These are phyloP conservation scores for Megalops cyprinoides DNA, from an alignment of 2,797 vertebrate genomes.

Conservation along the genomic window DNA sequence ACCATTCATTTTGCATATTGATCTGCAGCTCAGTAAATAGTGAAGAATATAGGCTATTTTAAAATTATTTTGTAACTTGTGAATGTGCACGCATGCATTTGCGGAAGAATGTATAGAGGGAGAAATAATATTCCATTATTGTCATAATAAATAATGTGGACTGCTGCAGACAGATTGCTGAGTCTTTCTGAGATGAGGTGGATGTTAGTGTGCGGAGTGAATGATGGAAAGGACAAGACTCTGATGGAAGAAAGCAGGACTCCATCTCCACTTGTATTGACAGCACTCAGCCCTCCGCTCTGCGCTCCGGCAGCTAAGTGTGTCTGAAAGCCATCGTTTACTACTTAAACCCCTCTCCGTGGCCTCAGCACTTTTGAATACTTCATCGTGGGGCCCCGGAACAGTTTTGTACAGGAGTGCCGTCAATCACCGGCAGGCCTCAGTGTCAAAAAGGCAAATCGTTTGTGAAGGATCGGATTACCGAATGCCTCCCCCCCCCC, in stretches of 20 bases:
- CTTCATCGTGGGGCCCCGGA: slow-evolving; percentile 69
- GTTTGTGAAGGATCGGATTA: slow-evolving; percentile 91
- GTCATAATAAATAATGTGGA: neutral
- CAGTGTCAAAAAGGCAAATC: slow-evolving; percentile 82
- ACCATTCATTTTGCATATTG: neutral
- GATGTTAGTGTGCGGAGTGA: neutral
- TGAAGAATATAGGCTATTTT: neutral
- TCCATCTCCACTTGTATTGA: neutral
- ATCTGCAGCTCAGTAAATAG: neutral
- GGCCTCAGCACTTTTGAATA: slow-evolving; percentile 76
- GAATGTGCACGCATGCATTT: neutral
- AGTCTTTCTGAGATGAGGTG: neutral
- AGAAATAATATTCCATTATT: neutral
- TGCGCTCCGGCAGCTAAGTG: slow-evolving; percentile 70
- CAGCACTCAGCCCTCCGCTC: neutral
- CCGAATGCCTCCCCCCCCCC: slow-evolving; percentile 74
- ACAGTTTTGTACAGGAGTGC: slow-evolving; percentile 78
- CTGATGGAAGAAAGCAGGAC: neutral
- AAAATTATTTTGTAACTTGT: neutral
- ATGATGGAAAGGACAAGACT: neutral
- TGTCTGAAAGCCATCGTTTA: slow-evolving; percentile 77
- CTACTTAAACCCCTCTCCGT: slow-evolving; percentile 75
- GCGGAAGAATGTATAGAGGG: neutral
- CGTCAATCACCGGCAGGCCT: slow-evolving; percentile 78
- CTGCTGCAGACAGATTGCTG: neutral